Conservation (phyloP, 2,113 vertebrate genomes). For the Chaenocephalus aceratus region DNA sequence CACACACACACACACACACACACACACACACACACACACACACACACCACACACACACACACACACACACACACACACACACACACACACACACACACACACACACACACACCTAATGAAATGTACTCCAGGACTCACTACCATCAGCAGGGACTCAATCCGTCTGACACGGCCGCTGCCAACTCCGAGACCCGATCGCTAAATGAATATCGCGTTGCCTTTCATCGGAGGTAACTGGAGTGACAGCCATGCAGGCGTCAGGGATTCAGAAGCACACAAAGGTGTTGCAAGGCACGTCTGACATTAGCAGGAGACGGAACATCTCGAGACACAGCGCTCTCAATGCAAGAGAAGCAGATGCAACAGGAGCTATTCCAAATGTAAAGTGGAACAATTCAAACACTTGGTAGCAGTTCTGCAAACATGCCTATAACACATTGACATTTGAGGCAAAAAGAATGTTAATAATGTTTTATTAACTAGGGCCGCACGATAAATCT, state of each 20-base stretch:
- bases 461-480: too few relatives aligned
- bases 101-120: conserved; percentile 61
- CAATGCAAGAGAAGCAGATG: too few relatives aligned
- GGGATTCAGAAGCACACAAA: conserved; percentile 7
- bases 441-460: not conserved
- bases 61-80: conserved; percentile 54
- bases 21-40: conserved; percentile 43
- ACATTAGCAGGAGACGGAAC: not conserved
- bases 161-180: conserved; percentile 47
- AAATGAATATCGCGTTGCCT: conserved; percentile 48
- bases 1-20: conserved; percentile 48
- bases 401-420: not conserved
- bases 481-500: too few relatives aligned
- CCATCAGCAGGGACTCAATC: conserved; percentile 31
- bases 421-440: too few relatives aligned
- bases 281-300: not conserved
- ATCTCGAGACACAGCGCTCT: not conserved
- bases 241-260: conserved; percentile 46
- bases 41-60: conserved; percentile 47
- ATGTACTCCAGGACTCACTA: conserved; percentile 49
- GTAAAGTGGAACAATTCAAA: not conserved
- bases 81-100: conserved; percentile 51
- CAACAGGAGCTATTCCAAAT: not conserved
- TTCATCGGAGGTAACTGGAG: conserved; percentile 36
- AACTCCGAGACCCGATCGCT: conserved; percentile 20